phyloP scores from a whole-genome alignment of 1,140 invertebrate genomes.

The Diabrotica undecimpunctata region DNA sequence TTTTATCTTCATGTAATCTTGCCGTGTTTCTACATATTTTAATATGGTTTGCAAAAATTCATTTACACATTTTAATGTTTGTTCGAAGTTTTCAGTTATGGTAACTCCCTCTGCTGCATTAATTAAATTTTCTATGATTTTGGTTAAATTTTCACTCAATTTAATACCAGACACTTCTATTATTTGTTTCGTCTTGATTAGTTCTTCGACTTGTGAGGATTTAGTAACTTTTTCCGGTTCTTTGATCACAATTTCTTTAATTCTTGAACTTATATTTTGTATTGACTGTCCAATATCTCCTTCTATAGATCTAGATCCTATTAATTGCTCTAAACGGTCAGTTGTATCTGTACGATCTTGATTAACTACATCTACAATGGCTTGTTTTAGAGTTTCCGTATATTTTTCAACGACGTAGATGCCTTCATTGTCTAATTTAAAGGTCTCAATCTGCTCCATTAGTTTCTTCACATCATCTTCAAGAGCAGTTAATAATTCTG shows the following conservation, averaged over 20 bases:
- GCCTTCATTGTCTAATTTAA: background rate
- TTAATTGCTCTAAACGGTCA: background rate
- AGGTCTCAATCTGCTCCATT: background rate
- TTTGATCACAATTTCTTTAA: background rate
- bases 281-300: background rate
- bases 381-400: background rate
- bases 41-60: too few relatives aligned
- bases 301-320: background rate
- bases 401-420: background rate
- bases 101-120: too few relatives aligned
- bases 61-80: too few relatives aligned
- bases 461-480: background rate
- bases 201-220: too few relatives aligned
- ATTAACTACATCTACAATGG: slow-evolving; percentile 3
- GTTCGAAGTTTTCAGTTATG: too few relatives aligned
- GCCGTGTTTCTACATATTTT: too few relatives aligned
- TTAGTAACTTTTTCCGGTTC: too few relatives aligned
- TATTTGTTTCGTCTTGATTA: too few relatives aligned
- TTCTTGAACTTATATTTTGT: background rate
- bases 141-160: too few relatives aligned
- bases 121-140: too few relatives aligned
- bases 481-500: background rate
- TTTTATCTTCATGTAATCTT: too few relatives aligned
- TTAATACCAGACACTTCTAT: too few relatives aligned
- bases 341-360: background rate